Base-by-base conservation (phyloP, 2,797 vertebrate species). In the Atherinosoma microstoma region DNA sequence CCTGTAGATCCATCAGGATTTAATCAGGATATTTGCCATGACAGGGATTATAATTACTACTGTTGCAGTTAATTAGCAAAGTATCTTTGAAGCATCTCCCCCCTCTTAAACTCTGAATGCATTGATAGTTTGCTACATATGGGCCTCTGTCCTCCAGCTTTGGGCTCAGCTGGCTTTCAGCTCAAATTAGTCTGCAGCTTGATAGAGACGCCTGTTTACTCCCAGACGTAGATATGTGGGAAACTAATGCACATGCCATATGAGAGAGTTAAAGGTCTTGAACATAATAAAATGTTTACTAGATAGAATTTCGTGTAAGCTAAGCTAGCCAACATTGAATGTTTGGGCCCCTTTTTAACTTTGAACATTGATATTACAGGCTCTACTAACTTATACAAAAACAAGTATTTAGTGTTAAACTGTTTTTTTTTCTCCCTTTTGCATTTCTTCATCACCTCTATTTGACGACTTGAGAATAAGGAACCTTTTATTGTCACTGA, bases 21-120 rank as follows among this genome's bases (percentile, higher is more conserved):
- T 64, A 62, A 67, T 82, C 66, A 4, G 58, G 61, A 32, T 73
- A 47, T 66, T 42, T 68, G 61, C 47, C 56, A 47, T 61, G 62
- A 76, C 73, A 9, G 51, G 61, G 81, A 88, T 83, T 87, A 58
- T 80, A 75, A 85, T 64, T 73, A 59, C 69, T 68, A 76, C 65
- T 64, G 61, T 65, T 79, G 62, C 38, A 62, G 70, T 75, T 67
- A 59, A 42, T 42, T 42, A 42, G 40, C 4, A 16, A 42, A 42
- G 27, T 18, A 64, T 60, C 76, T 88, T 69, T 87, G 79, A 82
- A 79, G 67, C 64, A 12, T 36, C 35, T 15, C 62, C 8, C 40
- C 58, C 13, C 36, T 57, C 35, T 80, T 38, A 54, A 16, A 32
- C 30, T 57, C 42, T 56, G 73, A 68, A 15, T 73, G 59, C 76